These are phyloP conservation scores for Hylia prasina DNA, from an alignment of 2,113 vertebrate genomes.

Conservation along the genomic window DNA sequence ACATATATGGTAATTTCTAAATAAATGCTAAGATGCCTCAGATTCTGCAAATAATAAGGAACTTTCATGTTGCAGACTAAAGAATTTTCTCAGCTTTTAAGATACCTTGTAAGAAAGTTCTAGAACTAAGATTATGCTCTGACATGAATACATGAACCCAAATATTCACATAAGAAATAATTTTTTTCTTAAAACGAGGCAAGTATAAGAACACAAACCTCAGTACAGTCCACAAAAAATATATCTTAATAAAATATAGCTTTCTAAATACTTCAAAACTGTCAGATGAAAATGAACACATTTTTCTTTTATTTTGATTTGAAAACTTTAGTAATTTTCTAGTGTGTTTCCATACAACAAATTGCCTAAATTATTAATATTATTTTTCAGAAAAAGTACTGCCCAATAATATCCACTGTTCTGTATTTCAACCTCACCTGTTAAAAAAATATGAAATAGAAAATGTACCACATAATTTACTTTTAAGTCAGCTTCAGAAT, in stretches of 20 bases:
- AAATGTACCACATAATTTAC: background rate
- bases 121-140: background rate
- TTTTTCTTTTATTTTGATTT: background rate
- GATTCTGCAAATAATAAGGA: background rate
- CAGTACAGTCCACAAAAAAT: background rate
- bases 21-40: background rate
- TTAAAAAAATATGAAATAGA: background rate
- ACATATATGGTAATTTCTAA: background rate
- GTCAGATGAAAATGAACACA: background rate
- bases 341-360: background rate
- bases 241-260: background rate
- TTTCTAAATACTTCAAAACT: background rate
- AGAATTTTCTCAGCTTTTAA: background rate
- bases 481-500: background rate
- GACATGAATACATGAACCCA: accelerated
- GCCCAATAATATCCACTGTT: background rate
- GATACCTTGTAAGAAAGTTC: background rate
- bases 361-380: background rate
- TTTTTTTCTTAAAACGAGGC: background rate
- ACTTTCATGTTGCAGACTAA: background rate
- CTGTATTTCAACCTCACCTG: background rate
- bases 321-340: background rate
- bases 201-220: background rate
- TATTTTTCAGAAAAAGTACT: background rate
- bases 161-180: background rate